Evolutionary conservation across 2,797 vertebrate genomes (phyloP).

Genomic region (Brachyalestes nurse): DNA sequence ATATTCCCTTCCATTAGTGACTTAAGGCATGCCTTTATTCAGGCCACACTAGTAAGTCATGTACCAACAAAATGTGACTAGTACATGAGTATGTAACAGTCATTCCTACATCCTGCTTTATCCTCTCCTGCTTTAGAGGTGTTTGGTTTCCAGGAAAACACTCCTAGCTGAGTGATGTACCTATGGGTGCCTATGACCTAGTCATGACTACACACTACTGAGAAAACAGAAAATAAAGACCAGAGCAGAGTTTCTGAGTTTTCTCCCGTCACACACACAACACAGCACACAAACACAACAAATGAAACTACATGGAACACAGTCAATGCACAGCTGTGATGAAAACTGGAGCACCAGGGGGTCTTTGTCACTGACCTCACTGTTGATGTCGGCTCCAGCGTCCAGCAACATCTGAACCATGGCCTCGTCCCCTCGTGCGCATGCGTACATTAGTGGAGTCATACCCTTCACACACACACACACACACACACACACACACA

Average conservation of each 20-base stretch:
- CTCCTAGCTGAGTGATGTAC: not conserved
- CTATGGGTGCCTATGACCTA: not conserved
- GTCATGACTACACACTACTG: conserved; percentile 4
- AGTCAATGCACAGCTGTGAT: conserved; percentile 27
- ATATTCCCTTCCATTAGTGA: not conserved
- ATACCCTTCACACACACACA: conserved; percentile 78
- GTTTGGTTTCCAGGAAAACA: conserved; percentile 6
- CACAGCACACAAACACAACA: conserved; percentile 38
- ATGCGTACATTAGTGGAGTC: conserved; percentile 99
- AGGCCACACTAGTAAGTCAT: conserved; percentile 10
- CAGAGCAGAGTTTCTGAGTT: conserved; percentile 12
- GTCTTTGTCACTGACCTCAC: conserved; percentile 84
- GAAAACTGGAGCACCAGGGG: not conserved
- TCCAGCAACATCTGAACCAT: conserved; percentile 99
- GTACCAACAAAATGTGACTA: not conserved
- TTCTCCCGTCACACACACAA: conserved; percentile 42
- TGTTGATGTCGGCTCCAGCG: conserved; percentile 95
- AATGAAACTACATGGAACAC: conserved; percentile 31
- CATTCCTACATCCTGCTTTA: not conserved
- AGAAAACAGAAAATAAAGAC: conserved; percentile 5
- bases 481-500: not conserved
- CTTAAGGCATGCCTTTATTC: conserved; percentile 15
- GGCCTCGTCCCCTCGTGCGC: conserved; percentile 95
- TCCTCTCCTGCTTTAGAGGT: conserved; percentile 5
- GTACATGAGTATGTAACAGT: not conserved